phyloP scores from a whole-genome alignment of 2,113 vertebrate genomes.

The Eudyptes chrysolophus region DNA sequence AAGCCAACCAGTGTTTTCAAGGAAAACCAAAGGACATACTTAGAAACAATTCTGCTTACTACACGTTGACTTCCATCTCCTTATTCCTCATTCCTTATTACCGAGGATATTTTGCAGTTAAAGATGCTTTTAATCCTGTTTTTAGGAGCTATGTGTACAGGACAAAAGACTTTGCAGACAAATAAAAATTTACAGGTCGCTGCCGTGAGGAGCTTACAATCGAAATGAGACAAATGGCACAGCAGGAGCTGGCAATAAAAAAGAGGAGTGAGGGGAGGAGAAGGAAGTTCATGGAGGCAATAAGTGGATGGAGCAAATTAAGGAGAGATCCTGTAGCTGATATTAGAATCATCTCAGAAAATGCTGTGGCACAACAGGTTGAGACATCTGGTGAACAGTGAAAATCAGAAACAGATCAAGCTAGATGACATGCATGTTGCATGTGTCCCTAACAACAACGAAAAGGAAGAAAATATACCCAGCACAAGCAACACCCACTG shows the following conservation, averaged over 20 bases:
- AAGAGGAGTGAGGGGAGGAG: neutral
- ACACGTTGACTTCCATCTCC: neutral
- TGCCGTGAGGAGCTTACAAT: neutral
- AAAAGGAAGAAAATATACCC: neutral
- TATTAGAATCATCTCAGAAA: neutral
- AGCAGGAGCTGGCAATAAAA: neutral
- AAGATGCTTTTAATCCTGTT: neutral
- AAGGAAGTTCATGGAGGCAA: neutral
- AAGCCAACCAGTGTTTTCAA: conserved; percentile 13
- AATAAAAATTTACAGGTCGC: neutral
- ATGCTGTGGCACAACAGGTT: neutral
- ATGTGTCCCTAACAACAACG: neutral
- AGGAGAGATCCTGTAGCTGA: neutral
- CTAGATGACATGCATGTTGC: neutral
- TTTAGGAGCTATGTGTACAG: neutral
- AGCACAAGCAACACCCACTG: neutral
- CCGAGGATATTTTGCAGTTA: neutral
- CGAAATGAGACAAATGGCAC: neutral
- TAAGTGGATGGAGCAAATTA: neutral
- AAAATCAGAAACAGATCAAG: neutral
- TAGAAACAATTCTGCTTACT: neutral
- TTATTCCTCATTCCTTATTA: neutral
- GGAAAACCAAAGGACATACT: conserved; percentile 24
- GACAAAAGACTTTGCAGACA: neutral
- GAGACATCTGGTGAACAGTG: neutral